Percentiles rank a stretch among this genome's conserved stretches.
phyloP scores from a whole-genome alignment of 2,888 invertebrate species.

The Ectemnius cavifrons region DNA sequence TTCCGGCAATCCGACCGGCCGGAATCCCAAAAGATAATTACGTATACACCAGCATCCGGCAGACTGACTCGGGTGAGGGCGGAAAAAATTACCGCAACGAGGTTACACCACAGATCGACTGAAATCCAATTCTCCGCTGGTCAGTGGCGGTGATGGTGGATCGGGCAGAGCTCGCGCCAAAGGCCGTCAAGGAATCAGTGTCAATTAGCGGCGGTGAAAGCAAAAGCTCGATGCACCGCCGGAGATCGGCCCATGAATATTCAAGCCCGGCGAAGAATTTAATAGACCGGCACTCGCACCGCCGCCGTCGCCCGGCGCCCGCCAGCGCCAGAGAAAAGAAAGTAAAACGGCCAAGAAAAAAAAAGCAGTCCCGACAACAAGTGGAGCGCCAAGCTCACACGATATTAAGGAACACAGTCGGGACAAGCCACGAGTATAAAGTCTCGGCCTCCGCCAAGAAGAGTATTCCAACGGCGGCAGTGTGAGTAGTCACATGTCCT shows the following conservation, averaged over 20 bases:
- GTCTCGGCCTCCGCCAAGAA: neutral
- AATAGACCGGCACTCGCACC: conserved; percentile 48
- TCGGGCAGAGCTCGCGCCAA: conserved; percentile 38
- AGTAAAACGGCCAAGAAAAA: conserved; percentile 28
- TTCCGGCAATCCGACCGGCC: conserved; percentile 23
- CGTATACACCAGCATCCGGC: conserved; percentile 16
- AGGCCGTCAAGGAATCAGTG: conserved; percentile 64
- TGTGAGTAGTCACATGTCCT: conserved; percentile 16
- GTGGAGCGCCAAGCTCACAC: neutral
- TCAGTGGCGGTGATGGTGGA: conserved; percentile 20
- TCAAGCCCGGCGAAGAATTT: conserved; percentile 58
- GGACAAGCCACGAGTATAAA: neutral
- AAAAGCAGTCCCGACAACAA: neutral
- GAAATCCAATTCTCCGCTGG: conserved; percentile 54
- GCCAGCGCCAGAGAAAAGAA: conserved; percentile 30
- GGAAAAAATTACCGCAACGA: conserved; percentile 59
- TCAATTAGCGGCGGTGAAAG: conserved; percentile 63
- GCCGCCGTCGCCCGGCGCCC: conserved; percentile 42
- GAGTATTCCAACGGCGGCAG: neutral
- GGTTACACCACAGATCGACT: conserved; percentile 55
- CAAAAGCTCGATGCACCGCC: conserved; percentile 55
- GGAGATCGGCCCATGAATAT: conserved; percentile 59
- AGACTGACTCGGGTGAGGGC: conserved; percentile 8
- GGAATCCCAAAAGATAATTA: conserved; percentile 41
- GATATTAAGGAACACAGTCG: neutral